Conservation (phyloP, 92 coral and sea anemone genomes). For the Anthopleura xanthogrammica region DNA sequence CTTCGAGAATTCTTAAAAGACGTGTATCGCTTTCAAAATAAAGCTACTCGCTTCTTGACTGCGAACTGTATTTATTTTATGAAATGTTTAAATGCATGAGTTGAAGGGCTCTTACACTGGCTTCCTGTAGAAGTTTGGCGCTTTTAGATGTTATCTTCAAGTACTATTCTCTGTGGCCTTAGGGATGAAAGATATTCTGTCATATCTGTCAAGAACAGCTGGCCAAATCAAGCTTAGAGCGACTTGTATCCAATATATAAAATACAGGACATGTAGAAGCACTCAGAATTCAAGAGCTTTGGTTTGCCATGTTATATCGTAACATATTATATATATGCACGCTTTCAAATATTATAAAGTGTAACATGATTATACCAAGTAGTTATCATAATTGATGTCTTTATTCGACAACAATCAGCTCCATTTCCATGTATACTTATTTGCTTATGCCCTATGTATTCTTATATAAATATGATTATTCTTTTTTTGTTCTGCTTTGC, state of each 20-base stretch:
- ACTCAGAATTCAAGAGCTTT: background rate
- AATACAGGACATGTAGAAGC: background rate
- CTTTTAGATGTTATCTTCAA: background rate
- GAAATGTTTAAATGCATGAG: background rate
- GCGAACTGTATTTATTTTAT: background rate
- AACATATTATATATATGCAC: too few species aligned
- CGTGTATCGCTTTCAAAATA: background rate
- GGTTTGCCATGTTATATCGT: too few species aligned
- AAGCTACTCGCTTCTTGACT: background rate
- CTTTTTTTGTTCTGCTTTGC: too few species aligned
- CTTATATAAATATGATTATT: too few species aligned
- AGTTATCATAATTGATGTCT: background rate
- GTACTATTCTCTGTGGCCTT: background rate
- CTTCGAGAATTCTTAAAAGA: too few species aligned
- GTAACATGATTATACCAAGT: background rate
- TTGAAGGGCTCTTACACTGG: background rate
- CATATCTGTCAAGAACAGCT: background rate
- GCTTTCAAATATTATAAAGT: too few species aligned
- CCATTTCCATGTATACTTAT: too few species aligned
- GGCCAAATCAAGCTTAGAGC: background rate
- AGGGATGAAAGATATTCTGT: background rate
- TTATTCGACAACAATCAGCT: too few species aligned
- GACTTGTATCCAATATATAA: background rate
- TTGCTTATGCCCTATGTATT: too few species aligned
- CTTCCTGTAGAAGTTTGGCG: background rate